phyloP scores from a whole-genome alignment of 2,888 invertebrate species.

The Noctua fimbriata region DNA sequence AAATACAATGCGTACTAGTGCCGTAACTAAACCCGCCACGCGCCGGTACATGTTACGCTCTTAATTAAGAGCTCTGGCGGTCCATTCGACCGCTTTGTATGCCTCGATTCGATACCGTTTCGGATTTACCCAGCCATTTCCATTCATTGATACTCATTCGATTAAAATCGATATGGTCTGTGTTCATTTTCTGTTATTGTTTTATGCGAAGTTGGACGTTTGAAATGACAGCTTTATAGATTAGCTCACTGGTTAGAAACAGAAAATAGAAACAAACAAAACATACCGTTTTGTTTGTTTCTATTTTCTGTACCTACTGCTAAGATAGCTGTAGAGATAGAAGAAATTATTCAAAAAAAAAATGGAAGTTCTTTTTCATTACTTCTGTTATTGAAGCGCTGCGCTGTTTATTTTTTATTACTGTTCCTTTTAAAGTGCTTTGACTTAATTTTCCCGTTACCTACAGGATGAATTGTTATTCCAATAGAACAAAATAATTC shows the following conservation, averaged over 20 bases:
- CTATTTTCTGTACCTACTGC: neutral
- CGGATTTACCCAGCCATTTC: conserved; percentile 42
- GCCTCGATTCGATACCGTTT: conserved; percentile 61
- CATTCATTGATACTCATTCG: conserved; percentile 48
- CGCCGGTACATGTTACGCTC: conserved; percentile 72
- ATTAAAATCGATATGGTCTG: conserved; percentile 39
- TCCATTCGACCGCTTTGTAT: conserved; percentile 64
- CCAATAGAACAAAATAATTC: conserved; percentile 17
- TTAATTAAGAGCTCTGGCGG: conserved; percentile 80
- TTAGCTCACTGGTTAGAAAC: neutral
- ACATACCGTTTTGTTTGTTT: conserved; percentile 12
- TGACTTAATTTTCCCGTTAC: neutral
- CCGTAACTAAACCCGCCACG: conserved; percentile 79
- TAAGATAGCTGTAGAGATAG: neutral
- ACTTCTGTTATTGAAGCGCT: neutral
- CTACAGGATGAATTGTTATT: conserved; percentile 11
- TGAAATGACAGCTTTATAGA: neutral
- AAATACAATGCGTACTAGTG: conserved; percentile 55
- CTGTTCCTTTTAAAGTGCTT: neutral
- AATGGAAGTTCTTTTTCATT: neutral
- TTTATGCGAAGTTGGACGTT: conserved; percentile 8
- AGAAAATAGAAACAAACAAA: no score
- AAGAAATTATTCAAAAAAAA: neutral
- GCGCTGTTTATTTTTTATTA: neutral
- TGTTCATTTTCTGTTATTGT: conserved; percentile 40